Percentiles rank a stretch among this genome's conserved stretches.
phyloP scores from a whole-genome alignment of 1,140 invertebrate species.

The Papilio machaon region DNA sequence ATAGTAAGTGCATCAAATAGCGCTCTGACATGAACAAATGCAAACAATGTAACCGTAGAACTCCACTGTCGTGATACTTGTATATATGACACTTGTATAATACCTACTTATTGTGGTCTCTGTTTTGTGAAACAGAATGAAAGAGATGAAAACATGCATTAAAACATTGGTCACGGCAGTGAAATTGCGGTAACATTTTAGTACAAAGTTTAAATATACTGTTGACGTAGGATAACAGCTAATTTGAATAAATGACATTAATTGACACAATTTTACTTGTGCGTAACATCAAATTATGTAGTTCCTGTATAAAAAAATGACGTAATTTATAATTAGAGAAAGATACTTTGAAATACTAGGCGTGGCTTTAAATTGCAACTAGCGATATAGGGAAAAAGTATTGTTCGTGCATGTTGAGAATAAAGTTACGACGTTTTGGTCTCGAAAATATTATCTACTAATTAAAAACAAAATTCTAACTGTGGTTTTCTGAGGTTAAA shows the following conservation, averaged over 20 bases:
- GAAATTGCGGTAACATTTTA: neutral
- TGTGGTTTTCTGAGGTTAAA: too few relatives aligned
- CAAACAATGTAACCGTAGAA: neutral
- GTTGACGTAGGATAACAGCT: conserved; percentile 1
- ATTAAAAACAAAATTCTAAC: too few relatives aligned
- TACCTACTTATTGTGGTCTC: neutral
- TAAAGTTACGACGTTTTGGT: too few relatives aligned
- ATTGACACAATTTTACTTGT: neutral
- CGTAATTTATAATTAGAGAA: neutral
- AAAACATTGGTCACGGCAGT: too few relatives aligned
- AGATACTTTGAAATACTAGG: neutral
- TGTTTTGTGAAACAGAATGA: neutral
- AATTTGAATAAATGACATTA: conserved; percentile 21
- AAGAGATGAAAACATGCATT: neutral
- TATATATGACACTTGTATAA: neutral
- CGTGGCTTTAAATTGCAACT: neutral
- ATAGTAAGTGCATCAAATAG: conserved; percentile 18
- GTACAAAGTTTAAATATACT: neutral
- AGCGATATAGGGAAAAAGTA: neutral
- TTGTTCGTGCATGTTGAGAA: too few relatives aligned
- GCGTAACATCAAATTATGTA: neutral
- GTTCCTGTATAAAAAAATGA: neutral
- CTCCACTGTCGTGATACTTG: neutral
- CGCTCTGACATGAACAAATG: neutral
- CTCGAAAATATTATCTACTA: too few relatives aligned